These are phyloP conservation scores for Drosophila limbata DNA, from an alignment of 2,888 invertebrate genomes.

Conservation along the genomic window DNA sequence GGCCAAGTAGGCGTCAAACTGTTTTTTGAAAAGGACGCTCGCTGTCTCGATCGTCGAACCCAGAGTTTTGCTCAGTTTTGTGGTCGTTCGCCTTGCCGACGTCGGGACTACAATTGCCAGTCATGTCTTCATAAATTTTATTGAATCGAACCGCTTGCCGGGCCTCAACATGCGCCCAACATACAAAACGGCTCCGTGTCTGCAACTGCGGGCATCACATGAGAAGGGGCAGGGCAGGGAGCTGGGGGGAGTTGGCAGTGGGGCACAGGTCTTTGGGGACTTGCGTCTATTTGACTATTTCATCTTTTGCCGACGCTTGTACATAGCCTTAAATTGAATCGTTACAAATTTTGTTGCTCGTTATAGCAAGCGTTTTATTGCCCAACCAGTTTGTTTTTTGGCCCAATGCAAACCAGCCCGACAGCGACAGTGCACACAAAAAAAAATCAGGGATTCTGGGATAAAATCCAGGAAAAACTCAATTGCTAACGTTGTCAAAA, in stretches of 20 bases:
- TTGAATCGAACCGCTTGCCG: constrained; percentile 70
- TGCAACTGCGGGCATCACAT: constrained; percentile 27
- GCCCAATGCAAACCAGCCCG: constrained; percentile 61
- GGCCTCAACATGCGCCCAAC: constrained; percentile 66
- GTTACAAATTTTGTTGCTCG: constrained; percentile 84
- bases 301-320: constrained; percentile 80
- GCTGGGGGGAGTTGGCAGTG: background rate
- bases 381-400: constrained; percentile 67
- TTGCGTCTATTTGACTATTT: constrained; percentile 76
- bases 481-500: no score
- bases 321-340: constrained; percentile 83
- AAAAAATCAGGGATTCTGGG: no score
- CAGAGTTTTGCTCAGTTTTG: constrained; percentile 11
- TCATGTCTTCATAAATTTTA: constrained; percentile 81
- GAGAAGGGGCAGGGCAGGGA: no score
- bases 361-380: constrained; percentile 83
- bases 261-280: constrained; percentile 38
- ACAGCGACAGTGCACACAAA: background rate
- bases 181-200: constrained; percentile 68
- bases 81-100: constrained; percentile 28
- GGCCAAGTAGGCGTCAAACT: constrained; percentile 60
- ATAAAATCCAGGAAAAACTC: no score
- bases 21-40: constrained; percentile 62
- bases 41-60: constrained; percentile 32
- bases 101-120: constrained; percentile 77